These are phyloP conservation scores for Erannis defoliaria DNA, from an alignment of 2,888 invertebrate genomes.

Conservation along the genomic window DNA sequence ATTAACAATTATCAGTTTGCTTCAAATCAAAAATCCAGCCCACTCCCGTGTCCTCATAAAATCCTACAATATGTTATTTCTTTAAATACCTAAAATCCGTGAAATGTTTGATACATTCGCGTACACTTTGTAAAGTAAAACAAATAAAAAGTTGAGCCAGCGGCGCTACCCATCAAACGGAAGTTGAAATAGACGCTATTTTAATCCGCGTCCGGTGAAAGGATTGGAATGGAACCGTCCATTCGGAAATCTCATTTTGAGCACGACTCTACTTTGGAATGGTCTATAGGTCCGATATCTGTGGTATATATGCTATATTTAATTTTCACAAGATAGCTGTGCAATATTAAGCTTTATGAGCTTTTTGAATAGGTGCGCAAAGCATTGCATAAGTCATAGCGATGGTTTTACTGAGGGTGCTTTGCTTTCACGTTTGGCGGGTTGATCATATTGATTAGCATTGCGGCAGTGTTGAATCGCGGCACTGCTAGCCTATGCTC, in stretches of 20 bases:
- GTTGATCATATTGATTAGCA: too few species aligned
- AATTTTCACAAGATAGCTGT: background rate
- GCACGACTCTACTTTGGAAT: background rate
- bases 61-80: conserved; percentile 16
- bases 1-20: conserved; percentile 8
- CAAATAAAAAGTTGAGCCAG: conserved; percentile 22
- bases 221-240: conserved; percentile 41
- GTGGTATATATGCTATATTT: background rate
- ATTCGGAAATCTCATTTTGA: conserved; percentile 37
- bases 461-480: too few species aligned
- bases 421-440: too few species aligned
- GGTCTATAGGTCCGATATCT: background rate
- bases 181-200: conserved; percentile 38
- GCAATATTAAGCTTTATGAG: background rate
- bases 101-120: conserved; percentile 21
- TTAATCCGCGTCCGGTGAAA: conserved; percentile 43
- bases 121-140: conserved; percentile 26
- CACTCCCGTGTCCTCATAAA: conserved; percentile 5
- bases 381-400: background rate
- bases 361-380: too few species aligned
- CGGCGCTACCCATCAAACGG: conserved; percentile 32
- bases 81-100: conserved; percentile 22
- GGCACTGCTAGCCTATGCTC: background rate
- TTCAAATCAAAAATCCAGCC: conserved; percentile 16
- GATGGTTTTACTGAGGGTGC: too few species aligned